Evolutionary conservation across 2,113 vertebrate species (phyloP), one percentile per base, ranked within the genome.

Genomic region (Neogobius melanostomus): DNA sequence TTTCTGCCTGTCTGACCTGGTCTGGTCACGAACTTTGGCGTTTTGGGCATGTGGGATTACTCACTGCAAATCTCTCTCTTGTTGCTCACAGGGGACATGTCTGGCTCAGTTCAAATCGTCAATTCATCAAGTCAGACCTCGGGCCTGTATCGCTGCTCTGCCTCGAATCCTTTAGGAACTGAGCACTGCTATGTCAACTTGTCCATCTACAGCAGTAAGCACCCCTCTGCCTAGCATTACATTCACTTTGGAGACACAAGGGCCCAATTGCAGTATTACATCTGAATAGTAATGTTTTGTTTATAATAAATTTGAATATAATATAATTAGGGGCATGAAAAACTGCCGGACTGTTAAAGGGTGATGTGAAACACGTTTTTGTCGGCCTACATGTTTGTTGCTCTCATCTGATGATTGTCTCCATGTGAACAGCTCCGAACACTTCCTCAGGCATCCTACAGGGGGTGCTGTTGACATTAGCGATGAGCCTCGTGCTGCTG

Each of bases 81-180:
- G 15, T 62, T 21, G 51, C 28, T 74, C 65, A 46, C 74, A 94
- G 92, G 81, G 1, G 82, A 85, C 12, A 52, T 82, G 21, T 89
- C 79, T 0, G 88, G 89, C 56, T 88, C 84, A 0, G 89, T 91
- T 54, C 86, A 88, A 8, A 91, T 94, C 3, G 69, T 59, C 59
- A 95, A 94, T 10, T 66, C 93, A 53, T 92, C 93, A 0, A 80
- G 87, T 16, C 85, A 89, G 72, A 91, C 87, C 6, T 92, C 94
- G 0, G 93, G 93, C 6, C 72, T 93, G 48, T 95, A 94, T 50
- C 92, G 93, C 68, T 95, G 94, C 89, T 91, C 92, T 0, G 92
- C 88, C 68, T 51, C 85, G 0, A 94, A 94, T 69, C 16, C 74
- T 47, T 84, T 94, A 72, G 93, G 91, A 17, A 90, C 91, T 1